Evolutionary conservation across 92 coral and sea anemone genomes (phyloP), one percentile per base, ranked within the genome.

Genomic region (Montipora capitata): DNA sequence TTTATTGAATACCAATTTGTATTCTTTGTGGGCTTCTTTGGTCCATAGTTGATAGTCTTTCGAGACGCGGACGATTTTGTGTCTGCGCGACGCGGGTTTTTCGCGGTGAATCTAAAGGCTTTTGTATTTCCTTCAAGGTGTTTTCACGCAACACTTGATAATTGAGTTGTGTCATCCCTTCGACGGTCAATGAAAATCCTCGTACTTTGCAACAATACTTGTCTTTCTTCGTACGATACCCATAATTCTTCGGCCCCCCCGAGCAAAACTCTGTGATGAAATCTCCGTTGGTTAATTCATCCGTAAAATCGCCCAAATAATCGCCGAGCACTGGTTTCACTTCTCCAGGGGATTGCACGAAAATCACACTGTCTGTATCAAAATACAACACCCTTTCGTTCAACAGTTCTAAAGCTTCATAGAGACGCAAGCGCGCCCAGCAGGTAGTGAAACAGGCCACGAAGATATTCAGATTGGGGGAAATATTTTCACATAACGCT

Each of bases 271-370:
- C 51, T 8, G 51, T 45, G 51, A 45, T 45, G 62, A 56, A 56
- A 56, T 56, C 62, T 10, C n/a, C 62, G n/a, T 10, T 14, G 13
- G 62, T 10, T 56, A 56, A 14, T 56, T 56, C 62, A 10, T 10
- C 13, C 13, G 62, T 56, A 15, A 56, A 56, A 14, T 56, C 89
- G 71, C 42, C 84, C n/a, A 56, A 56, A 14, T 10, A 56, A 14
- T 56, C n/a, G 13, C 62, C 13, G 0, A 10, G 13, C 62, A 56
- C n/a, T 5, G 62, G n/a, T 14, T 56, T 10, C 17, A 56, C 7
- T 56, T 14, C 17, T 56, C 62, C n/a, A 0, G n/a, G 14, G 62
- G 62, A 56, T 56, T 56, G 62, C 13, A 14, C n/a, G 17, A 56
- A 56, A 56, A 56, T 56, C 14, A 56, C 62, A 56, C 14, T 10